phyloP scores from a whole-genome alignment of 2,113 vertebrate species.

The Oncorhynchus gorbuscha region DNA sequence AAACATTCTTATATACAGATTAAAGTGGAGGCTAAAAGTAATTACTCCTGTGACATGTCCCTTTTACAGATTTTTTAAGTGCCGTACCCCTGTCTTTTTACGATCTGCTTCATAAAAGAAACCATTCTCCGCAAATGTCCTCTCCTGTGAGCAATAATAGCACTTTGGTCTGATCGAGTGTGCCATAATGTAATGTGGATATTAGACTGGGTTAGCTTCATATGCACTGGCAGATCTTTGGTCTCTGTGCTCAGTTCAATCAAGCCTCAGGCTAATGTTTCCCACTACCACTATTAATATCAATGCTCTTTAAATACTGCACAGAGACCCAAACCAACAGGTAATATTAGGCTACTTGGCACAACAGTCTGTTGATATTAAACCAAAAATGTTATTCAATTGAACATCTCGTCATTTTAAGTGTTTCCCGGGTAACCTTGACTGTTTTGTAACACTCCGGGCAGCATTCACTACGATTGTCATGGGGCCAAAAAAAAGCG shows the following conservation, averaged over 20 bases:
- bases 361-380: slow-evolving; percentile 63
- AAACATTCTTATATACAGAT: slow-evolving; percentile 70
- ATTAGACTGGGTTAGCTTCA: slow-evolving; percentile 54
- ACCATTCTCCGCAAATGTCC: slow-evolving; percentile 65
- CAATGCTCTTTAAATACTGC: slow-evolving; percentile 53
- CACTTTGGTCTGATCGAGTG: slow-evolving; percentile 49
- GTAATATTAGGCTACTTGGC: slow-evolving; percentile 67
- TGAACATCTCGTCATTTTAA: slow-evolving; percentile 55
- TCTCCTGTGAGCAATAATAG: slow-evolving; percentile 69
- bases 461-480: slow-evolving; percentile 31
- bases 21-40: slow-evolving; percentile 63
- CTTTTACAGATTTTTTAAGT: slow-evolving; percentile 60
- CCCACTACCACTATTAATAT: slow-evolving; percentile 68
- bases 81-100: slow-evolving; percentile 57
- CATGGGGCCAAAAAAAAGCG: slow-evolving; percentile 33
- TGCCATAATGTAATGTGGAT: slow-evolving; percentile 66
- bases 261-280: slow-evolving; percentile 59
- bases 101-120: slow-evolving; percentile 73
- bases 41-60: slow-evolving; percentile 58
- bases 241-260: slow-evolving; percentile 57
- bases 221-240: slow-evolving; percentile 58
- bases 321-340: slow-evolving; percentile 43
- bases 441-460: slow-evolving; percentile 63
- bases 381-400: slow-evolving; percentile 56
- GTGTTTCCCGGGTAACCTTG: slow-evolving; percentile 64